phyloP scores from a whole-genome alignment of 30 jellyfish, hydroid and myxozoan species.

The Rhopilema esculentum region DNA sequence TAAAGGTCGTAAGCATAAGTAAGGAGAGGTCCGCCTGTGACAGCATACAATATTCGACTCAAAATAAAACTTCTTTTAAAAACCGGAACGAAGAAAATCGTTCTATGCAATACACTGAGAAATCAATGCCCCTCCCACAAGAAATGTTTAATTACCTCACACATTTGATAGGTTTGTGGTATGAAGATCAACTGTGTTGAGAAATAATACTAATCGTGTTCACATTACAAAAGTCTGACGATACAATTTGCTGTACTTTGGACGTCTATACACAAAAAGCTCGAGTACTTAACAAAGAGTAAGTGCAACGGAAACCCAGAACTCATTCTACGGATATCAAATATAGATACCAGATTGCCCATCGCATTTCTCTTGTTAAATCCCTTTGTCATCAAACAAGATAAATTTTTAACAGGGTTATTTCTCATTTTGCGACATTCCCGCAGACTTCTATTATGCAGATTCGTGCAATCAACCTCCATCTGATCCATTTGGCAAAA shows the following conservation, averaged over 20 bases:
- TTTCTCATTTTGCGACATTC: background rate
- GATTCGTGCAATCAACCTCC: no score
- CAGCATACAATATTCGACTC: background rate
- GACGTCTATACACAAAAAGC: no score
- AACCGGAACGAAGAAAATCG: background rate
- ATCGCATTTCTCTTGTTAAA: background rate
- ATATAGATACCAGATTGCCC: background rate
- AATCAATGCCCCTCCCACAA: background rate
- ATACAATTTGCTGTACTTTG: no score
- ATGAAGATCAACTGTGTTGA: no score
- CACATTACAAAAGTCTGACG: background rate
- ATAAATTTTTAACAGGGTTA: background rate
- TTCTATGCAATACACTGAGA: no score
- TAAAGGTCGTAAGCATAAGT: no score
- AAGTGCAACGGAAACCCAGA: background rate
- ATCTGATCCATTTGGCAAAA: no score
- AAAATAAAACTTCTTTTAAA: background rate
- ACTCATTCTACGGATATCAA: background rate
- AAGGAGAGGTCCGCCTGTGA: no score
- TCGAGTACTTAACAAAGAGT: background rate
- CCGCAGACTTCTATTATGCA: no score
- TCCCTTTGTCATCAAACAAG: background rate
- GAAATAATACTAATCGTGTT: background rate
- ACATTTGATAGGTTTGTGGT: no score
- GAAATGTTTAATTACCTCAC: no score